Base-by-base conservation (phyloP, 1,140 invertebrate genomes). In the Liolophura sinensis region DNA sequence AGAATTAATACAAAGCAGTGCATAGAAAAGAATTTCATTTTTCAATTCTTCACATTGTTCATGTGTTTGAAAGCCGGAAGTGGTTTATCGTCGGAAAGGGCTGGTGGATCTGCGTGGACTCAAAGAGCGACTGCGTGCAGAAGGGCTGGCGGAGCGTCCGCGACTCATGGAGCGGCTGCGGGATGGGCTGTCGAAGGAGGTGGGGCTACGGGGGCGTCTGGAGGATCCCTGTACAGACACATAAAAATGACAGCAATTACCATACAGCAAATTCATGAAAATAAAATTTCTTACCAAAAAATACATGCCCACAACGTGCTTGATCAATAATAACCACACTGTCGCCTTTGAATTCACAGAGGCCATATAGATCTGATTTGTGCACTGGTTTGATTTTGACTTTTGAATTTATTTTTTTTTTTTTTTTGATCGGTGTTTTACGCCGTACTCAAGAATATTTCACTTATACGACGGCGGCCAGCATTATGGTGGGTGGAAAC, bases 111-210 rank as follows among this genome's bases (percentile, higher is more conserved):
- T 68, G 40, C 64, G 68, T 52, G 78, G 78, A 67, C 78, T 80
- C 62, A 73, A 22, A 51, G 68, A 68, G 49, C 76, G 66, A 22
- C 76, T 63, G 62, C 71, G 66, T 52, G 77, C 31, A 40, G 31
- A 3, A 40, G 31, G 31, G 31, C 31, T 40, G 31, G 9, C 31
- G 31, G 65, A 49, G 55, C 59, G 64, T 20, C 64, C 67, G 47
- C 76, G 78, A 67, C 78, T 80, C 62, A 73, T 22, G 52, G 68
- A 68, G 49, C 76, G 76, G 60, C 76, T 78, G 52, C 74, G 72
- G 18, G 74, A 78, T 25, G 74, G 72, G 66, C 74, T 77, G 50
- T 77, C 71, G n/a, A 25, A 40, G 27, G 60, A 67, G 70, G 69
- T 48, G 15, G 77, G 77, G 71, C 78, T 80, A 47, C 76, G 68